Percentiles rank a stretch among this genome's conserved stretches.
Conservation (phyloP, 2,888 invertebrate species). For the Tetropium fuscum region DNA sequence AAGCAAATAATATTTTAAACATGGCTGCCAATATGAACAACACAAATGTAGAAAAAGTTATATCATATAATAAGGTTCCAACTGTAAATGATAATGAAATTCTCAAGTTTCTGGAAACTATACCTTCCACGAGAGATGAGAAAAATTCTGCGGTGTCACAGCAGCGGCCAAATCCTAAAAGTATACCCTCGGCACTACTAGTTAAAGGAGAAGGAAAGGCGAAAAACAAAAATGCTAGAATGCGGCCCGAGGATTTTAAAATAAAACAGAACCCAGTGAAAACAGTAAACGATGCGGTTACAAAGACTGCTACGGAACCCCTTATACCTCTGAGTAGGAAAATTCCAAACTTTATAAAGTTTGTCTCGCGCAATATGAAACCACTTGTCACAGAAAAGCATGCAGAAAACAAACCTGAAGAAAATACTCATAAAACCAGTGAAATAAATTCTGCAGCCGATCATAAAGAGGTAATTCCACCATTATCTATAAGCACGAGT, state of each 20-base stretch:
- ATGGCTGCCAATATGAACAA: too few relatives aligned
- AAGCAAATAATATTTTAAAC: too few relatives aligned
- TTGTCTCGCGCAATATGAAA: conserved; percentile 18
- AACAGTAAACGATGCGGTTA: background rate
- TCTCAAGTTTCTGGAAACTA: too few relatives aligned
- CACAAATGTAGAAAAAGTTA: too few relatives aligned
- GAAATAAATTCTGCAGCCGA: background rate
- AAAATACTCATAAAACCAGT: background rate
- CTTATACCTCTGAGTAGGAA: background rate
- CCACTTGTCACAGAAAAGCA: background rate
- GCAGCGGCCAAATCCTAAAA: background rate
- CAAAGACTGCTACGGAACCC: background rate
- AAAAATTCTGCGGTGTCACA: background rate
- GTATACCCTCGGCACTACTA: conserved; percentile 16
- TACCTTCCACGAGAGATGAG: too few relatives aligned
- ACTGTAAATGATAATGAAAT: too few relatives aligned
- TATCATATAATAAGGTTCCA: too few relatives aligned
- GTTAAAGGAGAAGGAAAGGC: conserved; percentile 22
- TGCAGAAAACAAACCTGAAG: background rate
- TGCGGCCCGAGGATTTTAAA: conserved; percentile 12
- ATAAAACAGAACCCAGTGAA: background rate
- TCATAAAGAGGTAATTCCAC: background rate
- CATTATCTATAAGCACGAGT: background rate
- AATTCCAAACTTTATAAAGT: conserved; percentile 14
- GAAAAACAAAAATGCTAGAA: conserved; percentile 20